These are phyloP conservation scores for Dendronephthya gigantea DNA, from an alignment of 64 coral and sea anemone genomes.

Conservation along the genomic window DNA sequence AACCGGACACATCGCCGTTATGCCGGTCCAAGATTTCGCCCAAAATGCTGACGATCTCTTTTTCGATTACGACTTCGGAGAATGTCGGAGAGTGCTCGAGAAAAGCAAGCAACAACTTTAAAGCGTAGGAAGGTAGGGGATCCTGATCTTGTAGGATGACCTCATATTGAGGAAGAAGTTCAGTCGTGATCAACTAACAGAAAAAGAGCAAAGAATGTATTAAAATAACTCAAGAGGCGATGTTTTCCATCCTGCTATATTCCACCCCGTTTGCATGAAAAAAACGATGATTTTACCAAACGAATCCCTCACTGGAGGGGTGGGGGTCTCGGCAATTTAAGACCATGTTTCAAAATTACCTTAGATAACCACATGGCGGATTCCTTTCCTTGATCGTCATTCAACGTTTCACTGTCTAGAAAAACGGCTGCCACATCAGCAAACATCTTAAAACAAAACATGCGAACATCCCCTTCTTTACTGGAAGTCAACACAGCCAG, in stretches of 20 bases:
- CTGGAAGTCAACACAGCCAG: slow-evolving; percentile 45
- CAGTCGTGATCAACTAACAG: slow-evolving; percentile 65
- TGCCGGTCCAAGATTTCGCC: slow-evolving; percentile 57
- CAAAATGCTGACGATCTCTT: slow-evolving; percentile 55
- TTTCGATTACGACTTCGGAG: slow-evolving; percentile 47
- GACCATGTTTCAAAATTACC: background rate
- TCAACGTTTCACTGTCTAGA: slow-evolving; percentile 45
- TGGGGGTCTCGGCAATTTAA: too few relatives aligned
- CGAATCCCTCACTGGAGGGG: too few relatives aligned
- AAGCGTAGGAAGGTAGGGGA: slow-evolving; percentile 81
- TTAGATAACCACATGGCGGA: background rate
- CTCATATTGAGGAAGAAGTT: slow-evolving; percentile 71
- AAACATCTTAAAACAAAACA: slow-evolving; percentile 62
- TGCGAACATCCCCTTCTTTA: slow-evolving; percentile 46
- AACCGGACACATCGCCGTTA: slow-evolving; percentile 31
- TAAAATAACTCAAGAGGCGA: too few relatives aligned
- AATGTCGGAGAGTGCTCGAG: slow-evolving; percentile 63
- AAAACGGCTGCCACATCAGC: slow-evolving; percentile 57
- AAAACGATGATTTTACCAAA: too few relatives aligned
- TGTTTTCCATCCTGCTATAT: too few relatives aligned
- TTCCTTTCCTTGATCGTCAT: background rate
- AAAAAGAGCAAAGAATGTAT: background rate
- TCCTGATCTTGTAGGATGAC: slow-evolving; percentile 92
- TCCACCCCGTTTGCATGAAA: background rate
- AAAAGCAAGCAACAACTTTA: slow-evolving; percentile 69